Evolutionary conservation across 1,140 invertebrate species (phyloP), one percentile per base, ranked within the genome.

Genomic region (Formica selysi): DNA sequence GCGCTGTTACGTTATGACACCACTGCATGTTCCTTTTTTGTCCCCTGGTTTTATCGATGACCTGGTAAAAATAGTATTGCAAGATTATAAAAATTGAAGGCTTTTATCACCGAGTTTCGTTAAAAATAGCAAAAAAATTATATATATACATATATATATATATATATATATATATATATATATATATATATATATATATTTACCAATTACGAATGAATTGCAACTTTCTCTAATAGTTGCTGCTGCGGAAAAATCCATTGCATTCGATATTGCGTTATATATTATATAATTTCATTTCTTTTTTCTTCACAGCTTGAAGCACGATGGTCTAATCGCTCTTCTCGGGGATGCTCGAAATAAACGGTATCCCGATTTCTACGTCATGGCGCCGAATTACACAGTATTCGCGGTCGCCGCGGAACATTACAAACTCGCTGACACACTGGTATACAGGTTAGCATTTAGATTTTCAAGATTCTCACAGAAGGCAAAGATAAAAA

Each of bases 341-440:
- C 44, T 87, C 3, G 73, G 32, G 57, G 32, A 3, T 19, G 86
- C 81, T 22, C 71, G 81, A 26, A 29, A 87, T 32, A 70, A 26
- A 44, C 83, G 29, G 26, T 26, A 2, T 38, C 11, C 3, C 13
- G 51, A 76, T 41, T 13, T 44, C 19, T 73, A 22, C 22, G 16
- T 29, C 19, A 1, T 57, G 29, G 38, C 67, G n/a, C 57, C 19
- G 6, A 70, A 78, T 29, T 71, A 41, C 48, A 85, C 65, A 16
- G 3, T 78, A 19, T 85, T 87, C 8, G 41, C 57, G 3, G 54
- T 78, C 5, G 13, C 22, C 8, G 62, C 83, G 29, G 81, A 87
- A 41, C 73, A 87, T 44, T 87, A 87, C 26, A 87, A 87, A 73
- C 8, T 61, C 19, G 70, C 41, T 8, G 86, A 87, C 59, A 22